Evolutionary conservation across 2,113 vertebrate genomes (phyloP), one percentile per base, ranked within the genome.

Genomic region (Camarhynchus parvulus): DNA sequence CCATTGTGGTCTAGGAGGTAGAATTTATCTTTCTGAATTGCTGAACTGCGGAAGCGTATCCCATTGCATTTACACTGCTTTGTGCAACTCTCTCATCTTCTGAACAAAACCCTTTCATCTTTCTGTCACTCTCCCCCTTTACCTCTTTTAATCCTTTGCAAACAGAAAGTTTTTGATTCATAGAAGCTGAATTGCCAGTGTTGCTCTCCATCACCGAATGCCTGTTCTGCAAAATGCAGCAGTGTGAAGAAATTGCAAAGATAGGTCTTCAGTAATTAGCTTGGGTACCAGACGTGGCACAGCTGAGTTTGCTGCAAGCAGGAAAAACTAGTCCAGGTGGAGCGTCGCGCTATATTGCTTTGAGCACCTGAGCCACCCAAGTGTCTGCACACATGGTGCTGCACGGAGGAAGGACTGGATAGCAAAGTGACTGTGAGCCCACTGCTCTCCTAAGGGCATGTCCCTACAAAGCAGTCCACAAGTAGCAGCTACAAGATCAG

Each of bases 281-380:
- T 67, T 46, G 86, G 90, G 79, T 95, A 88, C 83, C 83, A 88
- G 88, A 83, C 15, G 2, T 37, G 3, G 90, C 85, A 69, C 75
- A 92, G 94, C 86, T 88, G 94, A 86, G 55, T 86, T 94, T 93
- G 86, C 86, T 92, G 72, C 90, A 90, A 94, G 95, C 94, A 90
- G 94, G 94, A 92, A 87, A 93, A 96, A 95, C 61, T 7, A 93
- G 96, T 92, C 92, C 83, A 93, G 89, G 88, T 46, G 86, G 94
- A 95, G 61, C 5, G 0, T 6, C 5, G 24, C 0, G 1, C 72
- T 84, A 11, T 42, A 92, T 47, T 95, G 92, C 92, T 96, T 13
- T 82, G 80, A 93, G 93, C 77, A 79, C 19, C 74, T 22, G 77
- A 87, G 74, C 77, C 47, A 66, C 39, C 66, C 86, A 47, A 84